These are phyloP conservation scores for Rhinichthys klamathensis DNA, from an alignment of 2,113 vertebrate genomes.

Conservation along the genomic window DNA sequence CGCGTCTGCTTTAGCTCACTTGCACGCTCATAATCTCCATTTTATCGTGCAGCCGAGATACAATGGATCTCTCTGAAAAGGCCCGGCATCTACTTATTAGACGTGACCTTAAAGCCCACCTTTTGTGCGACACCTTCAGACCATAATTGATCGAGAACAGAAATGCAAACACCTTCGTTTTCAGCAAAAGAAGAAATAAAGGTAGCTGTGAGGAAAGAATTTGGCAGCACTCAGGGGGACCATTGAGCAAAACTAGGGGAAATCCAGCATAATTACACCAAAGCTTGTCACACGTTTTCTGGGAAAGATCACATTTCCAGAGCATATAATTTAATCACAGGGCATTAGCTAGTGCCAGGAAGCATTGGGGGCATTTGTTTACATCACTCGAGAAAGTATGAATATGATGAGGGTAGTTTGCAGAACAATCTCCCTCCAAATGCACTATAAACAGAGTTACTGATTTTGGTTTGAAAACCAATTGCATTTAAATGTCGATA, in stretches of 20 bases:
- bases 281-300: constrained; percentile 56
- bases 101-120: constrained; percentile 18
- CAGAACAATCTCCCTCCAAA: not conserved
- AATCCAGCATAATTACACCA: constrained; percentile 62
- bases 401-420: constrained; percentile 9
- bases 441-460: not conserved
- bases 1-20: constrained; percentile 27
- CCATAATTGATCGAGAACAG: constrained; percentile 16
- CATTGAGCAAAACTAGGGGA: constrained; percentile 53
- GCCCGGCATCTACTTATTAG: not conserved
- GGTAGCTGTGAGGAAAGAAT: constrained; percentile 62
- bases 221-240: constrained; percentile 44
- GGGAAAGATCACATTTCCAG: constrained; percentile 56
- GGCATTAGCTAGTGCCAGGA: constrained; percentile 50
- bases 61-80: constrained; percentile 5
- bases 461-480: not conserved
- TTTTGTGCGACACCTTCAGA: constrained; percentile 25
- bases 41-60: constrained; percentile 1
- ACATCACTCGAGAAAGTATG: constrained; percentile 19
- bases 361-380: constrained; percentile 35
- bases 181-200: constrained; percentile 53
- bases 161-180: constrained; percentile 54
- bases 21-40: constrained; percentile 32
- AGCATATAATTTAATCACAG: constrained; percentile 57
- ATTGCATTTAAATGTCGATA: not conserved